Evolutionary conservation across 2,888 invertebrate species (phyloP).

Genomic region (Heteropelma amictum): DNA sequence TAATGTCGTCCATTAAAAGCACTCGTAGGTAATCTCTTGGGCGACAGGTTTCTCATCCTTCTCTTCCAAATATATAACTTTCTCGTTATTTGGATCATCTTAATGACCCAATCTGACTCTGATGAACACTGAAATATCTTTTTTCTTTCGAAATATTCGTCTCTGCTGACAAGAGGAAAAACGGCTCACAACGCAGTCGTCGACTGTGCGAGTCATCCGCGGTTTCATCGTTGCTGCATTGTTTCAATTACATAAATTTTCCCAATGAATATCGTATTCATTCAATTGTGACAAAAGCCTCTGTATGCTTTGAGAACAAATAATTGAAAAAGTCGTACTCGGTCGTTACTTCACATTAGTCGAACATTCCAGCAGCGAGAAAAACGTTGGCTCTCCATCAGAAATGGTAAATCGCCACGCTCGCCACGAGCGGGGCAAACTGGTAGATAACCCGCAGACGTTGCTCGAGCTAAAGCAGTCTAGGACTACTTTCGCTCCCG

Average conservation of each 20-base stretch:
- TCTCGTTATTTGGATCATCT: slow-evolving; percentile 20
- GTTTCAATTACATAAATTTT: too few species aligned
- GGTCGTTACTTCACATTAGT: slow-evolving; percentile 35
- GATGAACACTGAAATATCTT: too few species aligned
- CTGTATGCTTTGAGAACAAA: too few species aligned
- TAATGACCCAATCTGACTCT: neutral
- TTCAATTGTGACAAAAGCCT: too few species aligned
- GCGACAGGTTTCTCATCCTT: slow-evolving; percentile 1
- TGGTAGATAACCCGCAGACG: slow-evolving; percentile 15
- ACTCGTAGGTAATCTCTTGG: neutral
- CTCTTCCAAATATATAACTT: neutral
- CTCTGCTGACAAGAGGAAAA: neutral
- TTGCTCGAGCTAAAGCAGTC: slow-evolving; percentile 25
- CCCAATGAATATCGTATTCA: too few species aligned
- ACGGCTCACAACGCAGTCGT: neutral
- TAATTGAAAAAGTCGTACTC: slow-evolving; percentile 28
- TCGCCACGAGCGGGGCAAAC: slow-evolving; percentile 31
- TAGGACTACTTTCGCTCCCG: slow-evolving; percentile 53
- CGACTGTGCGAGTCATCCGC: too few species aligned
- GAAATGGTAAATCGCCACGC: slow-evolving; percentile 38
- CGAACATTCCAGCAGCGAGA: slow-evolving; percentile 21
- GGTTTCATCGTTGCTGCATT: too few species aligned
- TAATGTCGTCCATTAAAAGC: neutral
- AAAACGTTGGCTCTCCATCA: slow-evolving; percentile 26
- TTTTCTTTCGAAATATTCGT: neutral